phyloP scores from a whole-genome alignment of 2,113 vertebrate genomes.

The Corvus hawaiiensis region DNA sequence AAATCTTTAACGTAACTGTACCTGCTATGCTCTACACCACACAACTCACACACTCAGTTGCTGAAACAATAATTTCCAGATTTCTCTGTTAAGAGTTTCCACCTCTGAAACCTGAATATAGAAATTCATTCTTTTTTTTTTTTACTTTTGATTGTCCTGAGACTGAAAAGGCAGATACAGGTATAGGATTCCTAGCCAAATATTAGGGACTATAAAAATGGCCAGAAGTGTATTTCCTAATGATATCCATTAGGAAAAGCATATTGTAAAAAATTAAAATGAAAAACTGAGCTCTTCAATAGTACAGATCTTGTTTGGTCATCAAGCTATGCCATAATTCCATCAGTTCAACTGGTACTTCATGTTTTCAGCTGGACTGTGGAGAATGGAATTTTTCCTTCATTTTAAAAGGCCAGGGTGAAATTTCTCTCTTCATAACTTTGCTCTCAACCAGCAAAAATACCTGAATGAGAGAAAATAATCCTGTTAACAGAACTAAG shows the following conservation, averaged over 20 bases:
- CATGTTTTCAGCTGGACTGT: neutral
- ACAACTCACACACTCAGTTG: neutral
- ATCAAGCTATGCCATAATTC: neutral
- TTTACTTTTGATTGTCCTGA: neutral
- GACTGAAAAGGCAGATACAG: neutral
- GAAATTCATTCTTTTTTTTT: neutral
- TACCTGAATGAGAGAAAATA: neutral
- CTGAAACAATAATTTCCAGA: neutral
- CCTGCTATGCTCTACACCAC: neutral
- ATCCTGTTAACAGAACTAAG: neutral
- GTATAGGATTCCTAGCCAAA: neutral
- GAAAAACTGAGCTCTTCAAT: neutral
- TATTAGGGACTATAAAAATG: neutral
- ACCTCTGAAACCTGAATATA: neutral
- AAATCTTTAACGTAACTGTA: fast-evolving
- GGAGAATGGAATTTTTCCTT: neutral
- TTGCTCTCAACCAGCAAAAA: neutral
- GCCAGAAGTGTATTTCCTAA: neutral
- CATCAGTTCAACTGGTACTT: neutral
- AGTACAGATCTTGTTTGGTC: neutral
- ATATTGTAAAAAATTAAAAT: neutral
- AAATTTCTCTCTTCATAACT: neutral
- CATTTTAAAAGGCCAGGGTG: neutral
- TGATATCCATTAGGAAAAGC: neutral
- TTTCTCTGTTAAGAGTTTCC: neutral